Conservation (phyloP, 2,113 vertebrate genomes). For the Cryptotis parvus region DNA sequence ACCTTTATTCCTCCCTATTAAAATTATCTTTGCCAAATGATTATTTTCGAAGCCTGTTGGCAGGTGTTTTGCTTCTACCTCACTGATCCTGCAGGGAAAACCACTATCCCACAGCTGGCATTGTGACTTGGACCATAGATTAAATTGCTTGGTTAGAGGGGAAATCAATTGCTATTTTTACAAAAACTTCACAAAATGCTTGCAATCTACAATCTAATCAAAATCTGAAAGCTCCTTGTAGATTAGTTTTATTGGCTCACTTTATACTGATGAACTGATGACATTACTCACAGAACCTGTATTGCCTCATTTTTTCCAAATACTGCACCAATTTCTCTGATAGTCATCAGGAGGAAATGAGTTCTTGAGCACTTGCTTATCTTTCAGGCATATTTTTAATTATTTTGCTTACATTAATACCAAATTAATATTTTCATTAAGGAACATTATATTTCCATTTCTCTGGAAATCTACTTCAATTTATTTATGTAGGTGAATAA, state of each 20-base stretch:
- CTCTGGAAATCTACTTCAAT: background rate
- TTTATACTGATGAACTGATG: slow-evolving; percentile 56
- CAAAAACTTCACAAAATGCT: slow-evolving; percentile 60
- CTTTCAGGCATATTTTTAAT: background rate
- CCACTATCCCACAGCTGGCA: background rate
- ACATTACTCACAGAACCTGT: slow-evolving; percentile 66
- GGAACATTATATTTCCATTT: background rate
- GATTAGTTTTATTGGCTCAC: slow-evolving; percentile 70
- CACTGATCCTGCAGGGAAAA: slow-evolving; percentile 62
- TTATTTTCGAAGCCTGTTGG: slow-evolving; percentile 63
- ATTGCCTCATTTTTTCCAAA: slow-evolving; percentile 55
- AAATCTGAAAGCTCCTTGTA: slow-evolving; percentile 71
- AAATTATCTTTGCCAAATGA: slow-evolving; percentile 70
- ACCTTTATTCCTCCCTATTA: slow-evolving; percentile 73
- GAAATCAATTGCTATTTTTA: slow-evolving; percentile 74
- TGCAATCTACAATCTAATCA: slow-evolving; percentile 71
- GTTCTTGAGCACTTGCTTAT: background rate
- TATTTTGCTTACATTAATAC: slow-evolving; percentile 9
- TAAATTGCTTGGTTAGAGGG: slow-evolving; percentile 63
- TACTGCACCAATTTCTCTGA: slow-evolving; percentile 40
- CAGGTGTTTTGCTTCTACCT: slow-evolving; percentile 49
- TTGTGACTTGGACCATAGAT: slow-evolving; percentile 42
- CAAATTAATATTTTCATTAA: slow-evolving; percentile 19
- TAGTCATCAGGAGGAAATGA: slow-evolving; percentile 50
- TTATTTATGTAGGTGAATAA: background rate